phyloP scores from a whole-genome alignment of 2,797 vertebrate genomes.

The Buceros bicornis region DNA sequence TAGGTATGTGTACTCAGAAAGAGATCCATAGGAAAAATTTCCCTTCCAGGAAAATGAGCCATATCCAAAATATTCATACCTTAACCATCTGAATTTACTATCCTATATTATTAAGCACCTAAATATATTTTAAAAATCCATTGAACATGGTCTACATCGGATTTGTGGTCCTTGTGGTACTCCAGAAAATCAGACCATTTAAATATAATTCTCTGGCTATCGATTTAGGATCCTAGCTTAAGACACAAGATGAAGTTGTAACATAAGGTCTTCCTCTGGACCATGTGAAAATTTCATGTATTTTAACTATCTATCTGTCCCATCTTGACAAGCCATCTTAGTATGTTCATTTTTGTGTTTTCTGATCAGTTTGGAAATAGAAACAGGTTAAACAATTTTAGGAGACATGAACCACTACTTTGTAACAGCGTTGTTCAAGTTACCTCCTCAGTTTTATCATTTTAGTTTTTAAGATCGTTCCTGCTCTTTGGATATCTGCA shows the following conservation, averaged over 20 bases:
- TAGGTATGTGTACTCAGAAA: background rate
- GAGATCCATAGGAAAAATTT: background rate
- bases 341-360: background rate
- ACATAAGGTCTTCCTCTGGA: background rate
- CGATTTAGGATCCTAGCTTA: background rate
- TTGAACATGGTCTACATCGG: background rate
- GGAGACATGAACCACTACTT: background rate
- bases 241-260: background rate
- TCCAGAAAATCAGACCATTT: background rate
- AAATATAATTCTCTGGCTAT: background rate
- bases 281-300: background rate
- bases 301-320: background rate
- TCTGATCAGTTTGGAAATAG: background rate
- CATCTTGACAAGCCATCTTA: background rate
- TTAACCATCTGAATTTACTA: background rate
- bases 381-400: background rate
- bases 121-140: background rate
- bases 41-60: background rate
- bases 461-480: background rate
- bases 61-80: background rate
- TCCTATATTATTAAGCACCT: background rate
- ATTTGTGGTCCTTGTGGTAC: background rate
- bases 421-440: background rate
- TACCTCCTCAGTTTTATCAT: background rate
- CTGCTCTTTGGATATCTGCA: background rate